Base-by-base conservation (phyloP, 1,140 invertebrate genomes). In the Procambarus clarkii region DNA sequence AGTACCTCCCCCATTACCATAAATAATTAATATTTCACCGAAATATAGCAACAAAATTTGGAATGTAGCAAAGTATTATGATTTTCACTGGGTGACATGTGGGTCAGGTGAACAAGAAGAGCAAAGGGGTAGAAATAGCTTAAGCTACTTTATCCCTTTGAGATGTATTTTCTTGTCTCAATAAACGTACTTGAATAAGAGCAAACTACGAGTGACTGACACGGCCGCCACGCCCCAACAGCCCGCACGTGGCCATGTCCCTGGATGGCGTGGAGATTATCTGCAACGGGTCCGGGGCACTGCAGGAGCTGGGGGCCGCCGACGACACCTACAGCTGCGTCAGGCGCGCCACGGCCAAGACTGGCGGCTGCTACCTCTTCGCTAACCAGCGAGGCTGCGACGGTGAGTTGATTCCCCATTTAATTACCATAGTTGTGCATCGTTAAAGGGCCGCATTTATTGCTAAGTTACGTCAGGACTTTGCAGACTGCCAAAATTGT, bases 331-430 rank as follows among this genome's bases (percentile, higher is more conserved):
- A 97, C 0, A 98, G 99, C 94, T 95, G 99, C 54, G 96, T 99
- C 0, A 98, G 97, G 94, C 97, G 96, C 90, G 98, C 98, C 0
- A 98, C 98, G 2, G 97, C 96, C 92, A 99, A 99, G 94, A 97
- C 96, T 91, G 99, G 99, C 0, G 98, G 98, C 2, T 97, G 98
- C 90, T 99, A 99, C 95, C 94, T 99, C 93, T 99, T 98, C 94
- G 97, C 98, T 92, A 99, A 99, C 95, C 95, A 98, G 69, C 95
- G 98, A 86, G 99, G 99, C 0, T 99, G 99, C 95, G 99, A 99
- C 95, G 99, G 99, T 80, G 97, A 98, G 86, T 93, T 96, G 98
- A 89, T 95, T 98, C 0, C 58, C 21, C 44, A 21, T 64, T 46
- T 54, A 54, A 54, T 54, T 34, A 34, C 34, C 0, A 34, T 34